Percentiles rank a stretch among this genome's conserved stretches.
Conservation (phyloP, 1,140 invertebrate species). For the Drosophila nigromelanica region DNA sequence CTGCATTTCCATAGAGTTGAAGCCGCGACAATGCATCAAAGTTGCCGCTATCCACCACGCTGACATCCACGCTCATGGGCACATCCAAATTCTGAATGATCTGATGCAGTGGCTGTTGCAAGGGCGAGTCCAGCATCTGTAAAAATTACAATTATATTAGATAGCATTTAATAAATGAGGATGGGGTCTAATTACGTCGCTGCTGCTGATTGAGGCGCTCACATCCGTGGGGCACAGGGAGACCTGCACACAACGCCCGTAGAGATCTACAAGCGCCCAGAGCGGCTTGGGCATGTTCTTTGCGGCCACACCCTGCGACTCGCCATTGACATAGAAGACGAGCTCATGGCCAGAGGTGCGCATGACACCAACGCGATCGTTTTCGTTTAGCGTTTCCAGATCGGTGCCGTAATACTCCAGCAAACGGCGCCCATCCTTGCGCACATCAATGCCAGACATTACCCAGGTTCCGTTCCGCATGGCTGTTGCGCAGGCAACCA, state of each 20-base stretch:
- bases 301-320: constrained; percentile 93
- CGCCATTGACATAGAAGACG: constrained; percentile 95
- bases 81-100: constrained; percentile 81
- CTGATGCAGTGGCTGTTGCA: constrained; percentile 69
- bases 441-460: constrained; percentile 93
- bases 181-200: constrained; percentile 43
- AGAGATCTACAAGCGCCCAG: constrained; percentile 95
- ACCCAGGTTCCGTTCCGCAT: constrained; percentile 94
- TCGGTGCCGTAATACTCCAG: constrained; percentile 94
- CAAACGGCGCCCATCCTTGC: constrained; percentile 91
- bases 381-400: constrained; percentile 92
- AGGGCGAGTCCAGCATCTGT: constrained; percentile 53
- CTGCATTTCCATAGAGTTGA: constrained; percentile 28
- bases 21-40: constrained; percentile 40
- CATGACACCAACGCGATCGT: constrained; percentile 93
- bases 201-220: background rate
- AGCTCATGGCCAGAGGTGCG: constrained; percentile 92
- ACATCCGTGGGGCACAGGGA: constrained; percentile 85
- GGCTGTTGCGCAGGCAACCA: constrained; percentile 93
- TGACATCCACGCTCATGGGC: constrained; percentile 77
- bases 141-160: background rate
- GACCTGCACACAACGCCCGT: constrained; percentile 96
- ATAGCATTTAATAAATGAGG: background rate
- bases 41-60: constrained; percentile 46
- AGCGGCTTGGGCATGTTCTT: constrained; percentile 90